These are phyloP conservation scores for Cryptotermes secundus DNA, from an alignment of 1,140 invertebrate species.

Conservation along the genomic window DNA sequence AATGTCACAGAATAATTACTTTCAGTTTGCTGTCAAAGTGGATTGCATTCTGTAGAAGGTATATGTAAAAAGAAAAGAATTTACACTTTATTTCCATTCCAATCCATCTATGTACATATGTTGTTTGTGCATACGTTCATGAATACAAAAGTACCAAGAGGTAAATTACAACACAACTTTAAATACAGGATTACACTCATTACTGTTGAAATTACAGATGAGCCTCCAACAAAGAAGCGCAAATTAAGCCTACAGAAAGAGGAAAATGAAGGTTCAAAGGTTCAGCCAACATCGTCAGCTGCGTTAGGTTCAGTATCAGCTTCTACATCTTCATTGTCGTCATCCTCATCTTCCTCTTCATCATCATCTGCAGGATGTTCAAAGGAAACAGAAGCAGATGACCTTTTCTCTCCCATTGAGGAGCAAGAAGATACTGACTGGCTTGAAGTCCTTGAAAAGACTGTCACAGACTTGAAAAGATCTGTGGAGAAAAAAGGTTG, in stretches of 20 bases:
- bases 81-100: too few relatives aligned
- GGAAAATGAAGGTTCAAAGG: slow-evolving; percentile 38
- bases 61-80: too few relatives aligned
- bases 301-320: neutral
- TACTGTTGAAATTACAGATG: slow-evolving; percentile 41
- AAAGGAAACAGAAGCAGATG: slow-evolving; percentile 31
- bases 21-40: too few relatives aligned
- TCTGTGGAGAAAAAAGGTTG: slow-evolving; percentile 41
- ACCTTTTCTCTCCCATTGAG: slow-evolving; percentile 37
- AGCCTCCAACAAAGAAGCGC: slow-evolving; percentile 48
- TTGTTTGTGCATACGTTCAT: too few relatives aligned
- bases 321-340: slow-evolving; percentile 28
- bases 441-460: slow-evolving; percentile 52
- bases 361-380: slow-evolving; percentile 21
- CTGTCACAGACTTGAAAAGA: slow-evolving; percentile 48
- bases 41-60: too few relatives aligned
- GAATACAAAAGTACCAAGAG: too few relatives aligned
- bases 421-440: slow-evolving; percentile 44
- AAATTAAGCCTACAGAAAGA: slow-evolving; percentile 45
- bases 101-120: too few relatives aligned
- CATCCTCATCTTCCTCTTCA: neutral
- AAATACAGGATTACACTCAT: neutral
- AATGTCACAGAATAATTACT: too few relatives aligned
- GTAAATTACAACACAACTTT: too few relatives aligned
- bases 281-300: neutral